A percentile compares a stretch with the other conserved stretches of the same genome.
These are phyloP conservation scores for Patella depressa DNA, from an alignment of 2,888 invertebrate genomes.

Conservation along the genomic window DNA sequence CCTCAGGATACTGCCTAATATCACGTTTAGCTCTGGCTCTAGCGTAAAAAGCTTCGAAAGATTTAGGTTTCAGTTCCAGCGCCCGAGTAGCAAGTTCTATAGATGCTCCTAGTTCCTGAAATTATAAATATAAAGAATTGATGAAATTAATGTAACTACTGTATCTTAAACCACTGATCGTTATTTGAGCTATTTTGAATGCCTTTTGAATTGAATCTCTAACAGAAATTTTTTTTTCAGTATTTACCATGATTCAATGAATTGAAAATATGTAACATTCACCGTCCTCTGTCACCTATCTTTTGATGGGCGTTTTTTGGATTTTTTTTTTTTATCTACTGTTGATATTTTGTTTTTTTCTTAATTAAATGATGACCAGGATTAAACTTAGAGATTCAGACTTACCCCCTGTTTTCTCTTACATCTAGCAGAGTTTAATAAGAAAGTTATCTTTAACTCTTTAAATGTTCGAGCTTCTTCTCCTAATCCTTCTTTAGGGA, in stretches of 20 bases:
- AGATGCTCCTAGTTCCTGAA: conserved; percentile 75
- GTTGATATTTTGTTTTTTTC: too few relatives aligned
- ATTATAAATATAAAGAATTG: not conserved
- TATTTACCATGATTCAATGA: too few relatives aligned
- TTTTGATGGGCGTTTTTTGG: too few relatives aligned
- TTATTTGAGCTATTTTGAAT: too few relatives aligned
- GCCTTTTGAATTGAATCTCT: too few relatives aligned
- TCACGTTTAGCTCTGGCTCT: conserved; percentile 89
- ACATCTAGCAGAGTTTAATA: conserved; percentile 92
- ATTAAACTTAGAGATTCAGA: too few relatives aligned
- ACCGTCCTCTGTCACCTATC: not conserved
- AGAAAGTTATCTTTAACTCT: conserved; percentile 88
- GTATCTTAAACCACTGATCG: not conserved
- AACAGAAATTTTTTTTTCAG: too few relatives aligned
- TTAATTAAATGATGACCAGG: too few relatives aligned
- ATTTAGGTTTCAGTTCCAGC: conserved; percentile 85
- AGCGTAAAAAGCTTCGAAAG: conserved; percentile 94
- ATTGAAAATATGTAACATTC: not conserved
- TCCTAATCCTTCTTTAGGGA: conserved; percentile 75
- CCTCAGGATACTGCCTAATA: conserved; percentile 74
- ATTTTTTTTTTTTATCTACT: too few relatives aligned
- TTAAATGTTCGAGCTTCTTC: conserved; percentile 80
- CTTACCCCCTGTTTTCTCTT: conserved; percentile 94
- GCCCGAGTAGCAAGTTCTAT: conserved; percentile 90
- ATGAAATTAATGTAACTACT: not conserved